phyloP scores from a whole-genome alignment of 2,888 invertebrate species.

The Pilophorus perplexus region DNA sequence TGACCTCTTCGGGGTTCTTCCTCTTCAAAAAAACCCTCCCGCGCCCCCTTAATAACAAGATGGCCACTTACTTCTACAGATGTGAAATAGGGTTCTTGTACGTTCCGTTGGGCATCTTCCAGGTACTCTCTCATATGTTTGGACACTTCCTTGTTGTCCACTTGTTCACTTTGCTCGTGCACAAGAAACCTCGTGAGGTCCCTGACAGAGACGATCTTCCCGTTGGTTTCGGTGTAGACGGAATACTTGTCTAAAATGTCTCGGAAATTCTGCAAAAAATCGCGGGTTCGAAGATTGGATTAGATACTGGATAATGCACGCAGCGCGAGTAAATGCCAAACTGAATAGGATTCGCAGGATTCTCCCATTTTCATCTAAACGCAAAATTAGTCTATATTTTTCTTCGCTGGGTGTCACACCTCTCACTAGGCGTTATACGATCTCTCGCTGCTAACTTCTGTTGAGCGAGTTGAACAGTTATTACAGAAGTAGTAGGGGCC shows the following conservation, averaged over 20 bases:
- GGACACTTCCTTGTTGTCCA: constrained; percentile 49
- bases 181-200: constrained; percentile 72
- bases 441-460: too few relatives aligned
- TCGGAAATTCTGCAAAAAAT: constrained; percentile 62
- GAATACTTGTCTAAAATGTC: constrained; percentile 63
- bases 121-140: constrained; percentile 53
- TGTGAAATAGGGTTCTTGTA: constrained; percentile 81
- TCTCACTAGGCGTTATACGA: too few relatives aligned
- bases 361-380: too few relatives aligned
- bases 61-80: constrained; percentile 71
- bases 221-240: constrained; percentile 57
- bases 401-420: too few relatives aligned
- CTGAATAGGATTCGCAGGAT: too few relatives aligned
- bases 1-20: too few relatives aligned
- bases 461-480: too few relatives aligned
- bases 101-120: constrained; percentile 78
- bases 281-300: not conserved
- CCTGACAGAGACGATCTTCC: constrained; percentile 62
- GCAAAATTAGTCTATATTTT: too few relatives aligned
- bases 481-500: too few relatives aligned
- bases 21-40: too few relatives aligned
- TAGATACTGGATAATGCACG: not conserved
- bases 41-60: too few relatives aligned
- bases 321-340: too few relatives aligned
- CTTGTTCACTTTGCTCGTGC: constrained; percentile 60